Base-by-base conservation (phyloP, 2,797 vertebrate genomes). In the Darevskia mixta region DNA sequence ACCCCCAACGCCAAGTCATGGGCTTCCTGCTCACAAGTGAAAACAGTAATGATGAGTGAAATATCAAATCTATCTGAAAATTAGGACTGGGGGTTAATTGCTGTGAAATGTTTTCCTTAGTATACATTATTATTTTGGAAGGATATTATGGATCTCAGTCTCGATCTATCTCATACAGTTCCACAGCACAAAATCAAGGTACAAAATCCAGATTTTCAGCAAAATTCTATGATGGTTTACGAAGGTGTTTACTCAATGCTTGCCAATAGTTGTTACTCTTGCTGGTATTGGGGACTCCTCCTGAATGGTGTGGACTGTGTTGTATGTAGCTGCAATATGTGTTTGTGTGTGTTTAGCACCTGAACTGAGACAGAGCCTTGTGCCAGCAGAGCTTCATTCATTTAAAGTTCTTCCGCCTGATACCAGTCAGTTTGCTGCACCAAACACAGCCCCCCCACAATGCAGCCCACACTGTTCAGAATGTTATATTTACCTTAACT, bases 401-500 rank as follows among this genome's bases (percentile, higher is more conserved):
- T 64, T 64, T 23, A 64, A 64, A 64, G 61, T 64, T 64, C 61
- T 64, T 55, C 49, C 13, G 7, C 20, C 61, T 64, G 61, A 64
- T 64, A 64, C 61, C 61, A 64, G 61, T 5, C 61, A 64, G 20
- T 23, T 64, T 23, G 17, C 20, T 23, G 17, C 61, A 23, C 61
- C 61, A 18, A 64, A 23, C 20, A 23, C 61, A 64, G 61, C 18
- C 61, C 58, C 20, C 35, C 61, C 23, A 23, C 61, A 64, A 64
- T 23, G 20, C 61, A 38, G 41, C n/a, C 55, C 49, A n/a, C 35
- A 27, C 35, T 72, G 23, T 43, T 64, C 27, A 66, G 27, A 35
- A 88, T 32, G 23, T 55, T 41, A 41, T 75, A 77, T 82, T 89
- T 72, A 25, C 61, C 87, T 89, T 71, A 27, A 64, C 9, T 69